phyloP scores from a whole-genome alignment of 2,888 invertebrate genomes.

The Pseudanteris insignis region DNA sequence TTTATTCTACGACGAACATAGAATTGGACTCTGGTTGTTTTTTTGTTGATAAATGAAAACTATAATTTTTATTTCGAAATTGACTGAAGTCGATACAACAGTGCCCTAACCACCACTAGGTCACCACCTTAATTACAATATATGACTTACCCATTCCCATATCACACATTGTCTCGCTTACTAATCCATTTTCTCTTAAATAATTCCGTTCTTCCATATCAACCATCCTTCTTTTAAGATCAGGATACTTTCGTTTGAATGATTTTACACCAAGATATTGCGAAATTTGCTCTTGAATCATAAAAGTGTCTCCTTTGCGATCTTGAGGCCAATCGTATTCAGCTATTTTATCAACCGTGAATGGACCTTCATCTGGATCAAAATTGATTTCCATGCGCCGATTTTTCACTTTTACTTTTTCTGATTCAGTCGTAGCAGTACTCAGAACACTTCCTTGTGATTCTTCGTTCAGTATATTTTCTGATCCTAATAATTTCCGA shows the following conservation, averaged over 20 bases:
- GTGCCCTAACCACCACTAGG: too few species aligned
- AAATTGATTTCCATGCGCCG: conserved; percentile 65
- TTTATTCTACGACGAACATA: too few species aligned
- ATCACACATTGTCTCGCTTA: conserved; percentile 91
- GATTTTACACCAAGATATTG: conserved; percentile 95
- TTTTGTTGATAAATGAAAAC: too few species aligned
- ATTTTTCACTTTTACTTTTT: conserved; percentile 63
- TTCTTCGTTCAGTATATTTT: conserved; percentile 74
- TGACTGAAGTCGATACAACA: too few species aligned
- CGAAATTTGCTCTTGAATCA: conserved; percentile 96
- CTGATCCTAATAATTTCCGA: conserved; percentile 48
- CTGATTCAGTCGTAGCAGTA: conserved; percentile 73
- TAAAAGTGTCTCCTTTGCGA: conserved; percentile 79
- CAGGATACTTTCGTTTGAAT: conserved; percentile 96
- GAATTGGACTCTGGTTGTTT: too few species aligned
- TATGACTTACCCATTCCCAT: conserved; percentile 72
- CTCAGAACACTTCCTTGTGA: conserved; percentile 86
- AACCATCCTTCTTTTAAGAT: conserved; percentile 81
- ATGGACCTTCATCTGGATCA: conserved; percentile 67
- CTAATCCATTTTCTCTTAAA: conserved; percentile 82
- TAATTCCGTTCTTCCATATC: conserved; percentile 93
- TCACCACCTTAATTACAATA: not conserved
- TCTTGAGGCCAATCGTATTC: conserved; percentile 92
- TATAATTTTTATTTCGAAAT: too few species aligned
- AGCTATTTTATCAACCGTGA: conserved; percentile 87